Evolutionary conservation across 2,888 invertebrate species (phyloP).

Genomic region (Bursaphelenchus okinawaensis): DNA sequence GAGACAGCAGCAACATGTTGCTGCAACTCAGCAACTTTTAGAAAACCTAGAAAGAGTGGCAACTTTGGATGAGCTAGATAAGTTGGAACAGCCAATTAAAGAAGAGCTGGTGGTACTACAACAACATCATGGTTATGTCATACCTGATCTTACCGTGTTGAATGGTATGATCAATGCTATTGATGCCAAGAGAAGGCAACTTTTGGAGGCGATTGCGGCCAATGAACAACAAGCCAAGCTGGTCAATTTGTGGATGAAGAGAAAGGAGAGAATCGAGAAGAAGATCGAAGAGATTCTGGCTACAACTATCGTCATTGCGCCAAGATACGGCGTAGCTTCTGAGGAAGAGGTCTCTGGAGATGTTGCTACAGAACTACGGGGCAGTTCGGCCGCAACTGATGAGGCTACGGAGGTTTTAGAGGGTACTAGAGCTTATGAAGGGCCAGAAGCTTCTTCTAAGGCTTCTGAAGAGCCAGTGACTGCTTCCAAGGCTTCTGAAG

Average conservation of each 20-base stretch:
- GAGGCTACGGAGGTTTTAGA: too few relatives aligned
- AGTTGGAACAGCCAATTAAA: constrained; percentile 14
- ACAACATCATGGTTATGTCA: constrained; percentile 10
- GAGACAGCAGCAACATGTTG: background rate
- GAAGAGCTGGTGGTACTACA: constrained; percentile 1
- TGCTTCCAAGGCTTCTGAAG: too few relatives aligned
- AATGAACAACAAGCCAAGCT: constrained; percentile 5
- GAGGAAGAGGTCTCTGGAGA: too few relatives aligned
- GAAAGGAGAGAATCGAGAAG: constrained; percentile 9
- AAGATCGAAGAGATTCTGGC: background rate
- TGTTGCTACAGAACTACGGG: too few relatives aligned
- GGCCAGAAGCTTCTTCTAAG: too few relatives aligned
- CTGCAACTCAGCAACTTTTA: background rate
- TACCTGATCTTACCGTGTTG: constrained; percentile 12
- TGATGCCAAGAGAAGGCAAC: constrained; percentile 12
- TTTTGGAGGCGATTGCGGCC: background rate
- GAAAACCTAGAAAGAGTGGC: background rate
- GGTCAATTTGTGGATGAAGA: background rate
- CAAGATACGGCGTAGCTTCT: background rate
- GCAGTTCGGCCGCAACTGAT: too few relatives aligned
- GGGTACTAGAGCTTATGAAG: too few relatives aligned
- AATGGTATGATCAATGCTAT: constrained; percentile 12
- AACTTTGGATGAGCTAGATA: constrained; percentile 13
- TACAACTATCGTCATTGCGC: background rate
- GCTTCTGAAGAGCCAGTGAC: too few relatives aligned